Base-by-base conservation (phyloP, 2,888 invertebrate species). In the Epinotia nisella region DNA sequence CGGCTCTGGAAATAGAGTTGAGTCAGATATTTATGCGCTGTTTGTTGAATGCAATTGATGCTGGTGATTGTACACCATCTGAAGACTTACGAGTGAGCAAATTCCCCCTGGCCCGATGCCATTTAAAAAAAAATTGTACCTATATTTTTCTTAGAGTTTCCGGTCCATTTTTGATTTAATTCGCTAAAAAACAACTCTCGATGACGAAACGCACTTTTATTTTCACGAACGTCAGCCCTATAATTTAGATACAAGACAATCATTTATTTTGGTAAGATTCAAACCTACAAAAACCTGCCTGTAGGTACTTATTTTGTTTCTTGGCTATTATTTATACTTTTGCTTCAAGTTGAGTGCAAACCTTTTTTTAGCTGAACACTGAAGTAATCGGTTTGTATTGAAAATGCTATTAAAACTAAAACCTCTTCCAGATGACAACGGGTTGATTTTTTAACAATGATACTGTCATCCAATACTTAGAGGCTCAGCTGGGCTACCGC, bases 401-500 rank as follows among this genome's bases (percentile, higher is more conserved):
- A 67, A 72, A 45, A 39, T 17, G 24, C 56, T 58, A 64, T 69
- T 58, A 62, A 69, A 53, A 56, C 41, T 21, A 64, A 69, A 62
- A 64, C 24, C 56, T 41, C 58, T 41, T 66, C 49, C 41, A 53
- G 58, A 72, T 59, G 62, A 73, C 72, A 73, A 73, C 73, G 73
- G 69, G 73, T 73, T 73, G 66, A 58, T 45, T 60, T 56, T 17
- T 51, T 58, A 72, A 76, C 75, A 76, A 76, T 53, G 74, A 76
- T 76, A 76, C 73, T 76, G 76, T 76, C 76, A 76, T 76, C 70
- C 70, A 75, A 76, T 76, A 73, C 73, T 59, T 21, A 21, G 61
- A 24, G 77, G 76, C 82, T 84, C 88, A 88, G 89, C 88, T 89
- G 90, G 83, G 84, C 78, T 82, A 85, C 86, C 87, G 83, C 88